Percentiles rank a stretch among this genome's conserved stretches.
These are phyloP conservation scores for Rhombomys opimus DNA, from an alignment of 2,113 vertebrate genomes.

Conservation along the genomic window DNA sequence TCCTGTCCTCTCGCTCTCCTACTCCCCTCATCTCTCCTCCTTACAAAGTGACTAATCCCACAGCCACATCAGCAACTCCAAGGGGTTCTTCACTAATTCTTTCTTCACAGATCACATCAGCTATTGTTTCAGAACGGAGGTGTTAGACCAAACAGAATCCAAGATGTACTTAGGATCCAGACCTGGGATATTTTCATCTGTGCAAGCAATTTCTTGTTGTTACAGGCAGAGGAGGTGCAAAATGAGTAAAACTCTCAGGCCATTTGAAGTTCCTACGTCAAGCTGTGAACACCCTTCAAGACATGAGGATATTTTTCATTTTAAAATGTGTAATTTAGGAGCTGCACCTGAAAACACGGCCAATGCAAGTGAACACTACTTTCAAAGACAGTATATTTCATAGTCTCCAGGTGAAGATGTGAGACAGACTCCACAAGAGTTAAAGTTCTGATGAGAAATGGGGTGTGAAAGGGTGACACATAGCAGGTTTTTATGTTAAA, in stretches of 20 bases:
- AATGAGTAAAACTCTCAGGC: neutral
- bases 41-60: neutral
- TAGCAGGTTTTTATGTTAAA: neutral
- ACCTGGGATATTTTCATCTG: neutral
- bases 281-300: neutral
- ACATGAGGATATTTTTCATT: slow-evolving; percentile 8
- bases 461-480: rapidly evolving
- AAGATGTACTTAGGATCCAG: neutral
- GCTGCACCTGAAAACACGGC: slow-evolving; percentile 46
- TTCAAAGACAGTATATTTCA: neutral
- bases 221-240: neutral
- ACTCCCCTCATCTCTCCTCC: neutral
- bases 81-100: neutral
- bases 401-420: neutral
- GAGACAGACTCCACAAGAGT: neutral
- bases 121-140: neutral
- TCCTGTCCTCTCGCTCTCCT: neutral
- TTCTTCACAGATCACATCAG: neutral
- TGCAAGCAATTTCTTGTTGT: slow-evolving; percentile 16
- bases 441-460: slow-evolving; percentile 5
- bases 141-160: neutral
- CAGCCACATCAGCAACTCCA: neutral
- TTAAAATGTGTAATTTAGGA: slow-evolving; percentile 54
- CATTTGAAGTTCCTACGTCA: neutral
- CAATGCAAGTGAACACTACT: neutral